Base-by-base conservation (phyloP, 2,113 vertebrate genomes). In the Rhodinocichla rosea region DNA sequence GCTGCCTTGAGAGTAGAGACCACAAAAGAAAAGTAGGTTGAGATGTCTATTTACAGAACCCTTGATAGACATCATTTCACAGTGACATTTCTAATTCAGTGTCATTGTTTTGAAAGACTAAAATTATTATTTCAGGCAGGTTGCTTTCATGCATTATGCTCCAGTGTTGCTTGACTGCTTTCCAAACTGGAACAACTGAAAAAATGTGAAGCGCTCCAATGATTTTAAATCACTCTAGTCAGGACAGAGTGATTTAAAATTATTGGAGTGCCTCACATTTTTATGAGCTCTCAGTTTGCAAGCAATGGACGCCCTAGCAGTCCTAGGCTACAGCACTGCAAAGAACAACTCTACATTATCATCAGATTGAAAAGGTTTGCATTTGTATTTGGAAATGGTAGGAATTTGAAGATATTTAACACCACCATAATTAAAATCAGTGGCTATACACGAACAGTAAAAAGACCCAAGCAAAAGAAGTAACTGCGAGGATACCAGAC, bases 201-300 rank as follows among this genome's bases (percentile, higher is more conserved):
- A 94, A 97, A 92, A 92, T 89, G 67, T 83, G 78, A 96, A 74
- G 89, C 5, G 18, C 77, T 94, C 73, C 86, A 96, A 81, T 55
- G 86, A 84, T 75, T 94, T 94, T 90, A 92, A 92, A 96, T 95
- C 83, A 91, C 42, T 57, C 63, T 53, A 35, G 68, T 50, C 76
- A 82, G 83, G 80, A 94, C 65, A 73, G 44, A 73, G 74, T 63
- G 70, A 94, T 87, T 93, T 92, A 93, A 92, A 96, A 95, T 94
- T 65, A 94, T 21, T 94, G 86, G 91, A 92, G 73, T 91, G 86
- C 77, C 39, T 91, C 78, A 62, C 83, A 91, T 92, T 94, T 94
- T 92, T 91, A 95, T 63, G 77, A 94, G 87, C 27, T 83, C 81
- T 94, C 57, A 69, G 78, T 85, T 45, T 87, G 67, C 57, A 91